phyloP scores from a whole-genome alignment of 2,113 vertebrate genomes.

The Chaetura pelagica region DNA sequence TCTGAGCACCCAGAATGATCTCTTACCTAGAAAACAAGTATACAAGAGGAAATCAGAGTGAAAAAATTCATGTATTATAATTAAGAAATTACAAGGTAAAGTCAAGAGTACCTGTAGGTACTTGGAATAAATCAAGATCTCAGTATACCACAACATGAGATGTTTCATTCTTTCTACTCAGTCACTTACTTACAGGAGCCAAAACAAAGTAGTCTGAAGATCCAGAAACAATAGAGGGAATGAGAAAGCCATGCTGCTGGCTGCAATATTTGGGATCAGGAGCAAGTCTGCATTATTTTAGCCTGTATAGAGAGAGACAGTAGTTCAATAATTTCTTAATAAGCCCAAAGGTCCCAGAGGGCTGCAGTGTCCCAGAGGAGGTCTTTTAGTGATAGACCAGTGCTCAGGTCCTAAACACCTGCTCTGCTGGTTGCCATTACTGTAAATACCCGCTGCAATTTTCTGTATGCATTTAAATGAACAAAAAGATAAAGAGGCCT shows the following conservation, averaged over 20 bases:
- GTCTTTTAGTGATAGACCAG: background rate
- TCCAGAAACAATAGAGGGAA: background rate
- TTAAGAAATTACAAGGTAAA: background rate
- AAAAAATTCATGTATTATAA: background rate
- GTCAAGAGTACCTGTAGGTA: background rate
- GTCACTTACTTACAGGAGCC: background rate
- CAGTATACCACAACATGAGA: background rate
- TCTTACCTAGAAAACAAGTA: background rate
- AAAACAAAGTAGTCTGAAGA: background rate
- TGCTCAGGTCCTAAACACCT: background rate
- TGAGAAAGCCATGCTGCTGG: background rate
- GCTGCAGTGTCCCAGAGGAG: background rate
- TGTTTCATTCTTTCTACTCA: background rate
- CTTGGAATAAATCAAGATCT: background rate
- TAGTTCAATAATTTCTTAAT: constrained; percentile 14
- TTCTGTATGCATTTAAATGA: background rate
- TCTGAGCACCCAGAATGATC: background rate
- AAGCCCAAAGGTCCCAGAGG: background rate
- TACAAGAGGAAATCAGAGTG: background rate
- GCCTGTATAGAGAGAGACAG: background rate
- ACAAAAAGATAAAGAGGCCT: background rate
- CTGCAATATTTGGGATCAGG: background rate
- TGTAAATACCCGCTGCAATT: background rate
- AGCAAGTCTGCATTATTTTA: background rate
- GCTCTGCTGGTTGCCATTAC: background rate